These are phyloP conservation scores for Cancer borealis DNA, from an alignment of 2,888 invertebrate species.

Conservation along the genomic window DNA sequence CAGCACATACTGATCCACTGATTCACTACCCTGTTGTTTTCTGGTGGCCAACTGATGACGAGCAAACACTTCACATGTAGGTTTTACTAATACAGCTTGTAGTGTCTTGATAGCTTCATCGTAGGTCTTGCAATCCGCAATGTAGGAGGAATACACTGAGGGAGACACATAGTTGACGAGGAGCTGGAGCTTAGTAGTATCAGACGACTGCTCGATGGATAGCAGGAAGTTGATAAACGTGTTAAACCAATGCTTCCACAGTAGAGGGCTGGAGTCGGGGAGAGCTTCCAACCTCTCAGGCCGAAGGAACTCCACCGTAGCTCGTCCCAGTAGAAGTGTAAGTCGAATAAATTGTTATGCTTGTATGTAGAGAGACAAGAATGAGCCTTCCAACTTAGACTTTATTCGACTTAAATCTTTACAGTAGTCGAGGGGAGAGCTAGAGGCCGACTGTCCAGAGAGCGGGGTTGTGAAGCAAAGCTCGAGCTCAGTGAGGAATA, in stretches of 20 bases:
- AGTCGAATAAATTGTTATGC: no score
- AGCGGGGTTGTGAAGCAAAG: no score
- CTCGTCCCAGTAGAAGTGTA: no score
- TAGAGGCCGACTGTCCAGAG: no score
- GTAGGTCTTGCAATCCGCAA: neutral
- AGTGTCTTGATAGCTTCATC: neutral
- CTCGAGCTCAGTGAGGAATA: no score
- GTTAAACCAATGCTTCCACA: neutral
- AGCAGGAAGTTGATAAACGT: neutral
- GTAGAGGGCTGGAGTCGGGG: neutral
- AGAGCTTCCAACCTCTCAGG: neutral
- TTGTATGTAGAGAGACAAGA: no score
- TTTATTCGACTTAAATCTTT: no score
- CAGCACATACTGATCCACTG: neutral
- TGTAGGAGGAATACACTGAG: neutral
- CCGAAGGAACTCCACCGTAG: no score
- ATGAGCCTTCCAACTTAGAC: no score
- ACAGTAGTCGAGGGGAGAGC: no score
- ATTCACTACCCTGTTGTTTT: neutral
- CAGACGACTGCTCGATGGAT: neutral
- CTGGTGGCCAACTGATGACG: neutral
- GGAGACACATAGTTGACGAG: neutral
- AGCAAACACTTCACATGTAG: neutral
- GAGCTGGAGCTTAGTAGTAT: neutral
- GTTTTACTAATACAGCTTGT: neutral